phyloP scores from a whole-genome alignment of 2,113 vertebrate genomes.

The Monopterus albus region DNA sequence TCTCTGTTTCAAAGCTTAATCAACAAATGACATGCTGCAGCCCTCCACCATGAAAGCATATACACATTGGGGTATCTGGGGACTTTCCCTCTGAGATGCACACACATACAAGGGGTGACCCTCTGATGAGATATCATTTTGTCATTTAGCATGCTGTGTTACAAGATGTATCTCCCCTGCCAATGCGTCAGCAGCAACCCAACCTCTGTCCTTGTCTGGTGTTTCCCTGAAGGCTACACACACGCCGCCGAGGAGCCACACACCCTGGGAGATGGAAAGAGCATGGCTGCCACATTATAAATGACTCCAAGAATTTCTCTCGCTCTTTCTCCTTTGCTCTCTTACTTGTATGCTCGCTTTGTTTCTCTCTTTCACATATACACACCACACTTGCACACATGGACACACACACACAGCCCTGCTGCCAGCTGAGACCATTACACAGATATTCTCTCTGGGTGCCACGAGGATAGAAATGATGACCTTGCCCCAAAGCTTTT shows the following conservation, averaged over 20 bases:
- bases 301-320: constrained; percentile 58
- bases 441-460: constrained; percentile 47
- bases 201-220: constrained; percentile 79
- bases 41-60: constrained; percentile 58
- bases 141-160: constrained; percentile 83
- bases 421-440: constrained; percentile 59
- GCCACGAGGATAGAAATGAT: constrained; percentile 59
- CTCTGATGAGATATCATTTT: constrained; percentile 84
- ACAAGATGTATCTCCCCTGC: constrained; percentile 80
- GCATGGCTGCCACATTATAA: constrained; percentile 72
- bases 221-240: constrained; percentile 81
- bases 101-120: constrained; percentile 49
- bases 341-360: constrained; percentile 31
- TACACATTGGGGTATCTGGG: constrained; percentile 56
- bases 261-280: constrained; percentile 70
- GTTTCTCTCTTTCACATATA: constrained; percentile 7
- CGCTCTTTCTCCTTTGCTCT: constrained; percentile 38
- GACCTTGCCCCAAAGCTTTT: constrained; percentile 60
- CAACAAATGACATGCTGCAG: constrained; percentile 63
- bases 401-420: constrained; percentile 23
- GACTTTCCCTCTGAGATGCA: constrained; percentile 54
- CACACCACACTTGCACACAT: not conserved
- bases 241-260: constrained; percentile 52
- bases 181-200: constrained; percentile 71
- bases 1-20: constrained; percentile 60